A percentile compares a stretch with the other conserved stretches of the same genome.
phyloP scores from a whole-genome alignment of 2,888 invertebrate species.

The Watsonalla cultraria region DNA sequence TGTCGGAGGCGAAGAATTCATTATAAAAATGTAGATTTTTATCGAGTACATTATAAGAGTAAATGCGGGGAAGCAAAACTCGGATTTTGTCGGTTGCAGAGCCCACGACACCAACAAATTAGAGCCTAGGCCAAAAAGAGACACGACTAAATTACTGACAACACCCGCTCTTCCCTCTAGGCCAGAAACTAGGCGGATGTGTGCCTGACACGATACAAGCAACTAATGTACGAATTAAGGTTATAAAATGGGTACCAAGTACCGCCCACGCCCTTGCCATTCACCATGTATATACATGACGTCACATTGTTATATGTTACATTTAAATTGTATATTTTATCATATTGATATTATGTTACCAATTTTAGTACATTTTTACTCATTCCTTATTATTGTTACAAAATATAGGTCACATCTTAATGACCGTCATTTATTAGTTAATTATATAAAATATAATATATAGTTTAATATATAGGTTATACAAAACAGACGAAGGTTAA shows the following conservation, averaged over 20 bases:
- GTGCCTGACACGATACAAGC: background rate
- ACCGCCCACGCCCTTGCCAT: slow-evolving; percentile 20
- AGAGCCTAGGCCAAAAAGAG: background rate
- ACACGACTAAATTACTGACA: slow-evolving; percentile 8
- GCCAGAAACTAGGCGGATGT: background rate
- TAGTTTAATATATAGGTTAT: slow-evolving; percentile 14
- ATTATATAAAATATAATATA: slow-evolving; percentile 20
- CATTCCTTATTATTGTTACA: slow-evolving; percentile 42
- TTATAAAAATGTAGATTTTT: slow-evolving; percentile 49
- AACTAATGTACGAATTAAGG: slow-evolving; percentile 17
- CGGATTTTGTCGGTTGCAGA: no score
- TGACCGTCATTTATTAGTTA: slow-evolving; percentile 51
- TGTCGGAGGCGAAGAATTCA: slow-evolving; percentile 30
- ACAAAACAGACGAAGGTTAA: slow-evolving; percentile 29
- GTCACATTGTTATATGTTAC: slow-evolving; percentile 64
- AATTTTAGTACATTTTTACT: slow-evolving; percentile 51
- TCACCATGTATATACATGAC: slow-evolving; percentile 53
- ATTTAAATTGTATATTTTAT: slow-evolving; percentile 48
- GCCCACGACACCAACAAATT: slow-evolving; percentile 40
- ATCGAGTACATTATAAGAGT: slow-evolving; percentile 32
- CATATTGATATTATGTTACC: slow-evolving; percentile 55
- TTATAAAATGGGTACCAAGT: slow-evolving; percentile 61
- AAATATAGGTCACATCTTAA: slow-evolving; percentile 61
- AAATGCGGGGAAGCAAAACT: slow-evolving; percentile 17
- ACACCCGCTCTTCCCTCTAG: background rate